phyloP scores from a whole-genome alignment of 1,140 invertebrate species.

The Tribolium madens region DNA sequence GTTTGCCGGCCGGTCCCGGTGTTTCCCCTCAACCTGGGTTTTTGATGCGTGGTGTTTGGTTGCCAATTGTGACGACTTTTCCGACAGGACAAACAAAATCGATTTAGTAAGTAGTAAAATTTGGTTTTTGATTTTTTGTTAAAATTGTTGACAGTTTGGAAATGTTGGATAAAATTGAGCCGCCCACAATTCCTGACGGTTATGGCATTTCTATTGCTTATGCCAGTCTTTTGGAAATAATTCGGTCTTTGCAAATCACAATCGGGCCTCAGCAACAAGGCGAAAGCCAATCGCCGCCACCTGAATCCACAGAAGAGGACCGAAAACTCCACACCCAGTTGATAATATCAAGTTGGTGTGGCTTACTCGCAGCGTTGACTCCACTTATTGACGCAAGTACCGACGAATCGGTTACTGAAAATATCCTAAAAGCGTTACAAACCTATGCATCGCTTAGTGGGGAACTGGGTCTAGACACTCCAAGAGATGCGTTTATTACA shows the following conservation, averaged over 20 bases:
- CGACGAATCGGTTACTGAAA: slow-evolving; percentile 91
- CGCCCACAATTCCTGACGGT: slow-evolving; percentile 92
- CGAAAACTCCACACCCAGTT: slow-evolving; percentile 79
- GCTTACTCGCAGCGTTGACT: slow-evolving; percentile 89
- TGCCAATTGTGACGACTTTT: slow-evolving; percentile 87
- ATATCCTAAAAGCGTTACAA: slow-evolving; percentile 91
- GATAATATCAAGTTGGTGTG: slow-evolving; percentile 96
- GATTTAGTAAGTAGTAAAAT: slow-evolving; percentile 80
- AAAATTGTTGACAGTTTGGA: slow-evolving; percentile 80
- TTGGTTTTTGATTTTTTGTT: background rate
- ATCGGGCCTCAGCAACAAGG: slow-evolving; percentile 71
- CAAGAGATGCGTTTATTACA: slow-evolving; percentile 93
- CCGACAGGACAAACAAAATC: slow-evolving; percentile 88
- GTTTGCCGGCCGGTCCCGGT: slow-evolving; percentile 78
- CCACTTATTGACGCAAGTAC: slow-evolving; percentile 95
- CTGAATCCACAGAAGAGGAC: slow-evolving; percentile 65
- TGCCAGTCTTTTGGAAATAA: slow-evolving; percentile 90
- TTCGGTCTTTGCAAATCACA: slow-evolving; percentile 80
- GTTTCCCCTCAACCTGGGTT: slow-evolving; percentile 92
- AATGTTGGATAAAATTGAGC: slow-evolving; percentile 94
- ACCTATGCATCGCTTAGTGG: slow-evolving; percentile 87
- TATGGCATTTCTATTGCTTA: slow-evolving; percentile 97
- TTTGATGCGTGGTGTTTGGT: slow-evolving; percentile 91
- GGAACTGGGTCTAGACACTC: slow-evolving; percentile 76
- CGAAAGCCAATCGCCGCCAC: slow-evolving; percentile 54